phyloP scores from a whole-genome alignment of 2,113 vertebrate genomes.

The Tragelaphus buxtoni region DNA sequence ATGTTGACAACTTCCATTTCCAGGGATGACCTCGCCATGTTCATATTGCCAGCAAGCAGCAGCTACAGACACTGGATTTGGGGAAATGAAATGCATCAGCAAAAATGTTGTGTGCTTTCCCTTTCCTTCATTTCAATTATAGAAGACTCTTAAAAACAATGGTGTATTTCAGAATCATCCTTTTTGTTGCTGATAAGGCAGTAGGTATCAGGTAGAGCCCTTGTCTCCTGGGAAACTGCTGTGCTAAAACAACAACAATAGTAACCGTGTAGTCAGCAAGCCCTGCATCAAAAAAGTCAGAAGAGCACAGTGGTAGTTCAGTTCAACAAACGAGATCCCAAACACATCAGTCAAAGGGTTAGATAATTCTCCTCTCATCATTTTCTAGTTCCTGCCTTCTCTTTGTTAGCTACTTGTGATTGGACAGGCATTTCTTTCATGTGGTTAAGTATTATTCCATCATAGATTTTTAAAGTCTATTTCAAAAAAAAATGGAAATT shows the following conservation, averaged over 20 bases:
- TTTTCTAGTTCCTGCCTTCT: background rate
- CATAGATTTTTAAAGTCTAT: background rate
- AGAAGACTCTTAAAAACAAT: background rate
- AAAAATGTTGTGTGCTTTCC: background rate
- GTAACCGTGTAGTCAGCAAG: background rate
- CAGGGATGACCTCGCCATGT: background rate
- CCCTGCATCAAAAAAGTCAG: background rate
- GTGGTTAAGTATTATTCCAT: background rate
- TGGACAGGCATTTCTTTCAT: background rate
- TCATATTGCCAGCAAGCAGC: background rate
- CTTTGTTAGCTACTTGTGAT: background rate
- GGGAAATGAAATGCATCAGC: background rate
- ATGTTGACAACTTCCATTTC: background rate
- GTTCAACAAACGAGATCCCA: background rate
- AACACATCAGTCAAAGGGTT: background rate
- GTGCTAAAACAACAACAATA: background rate
- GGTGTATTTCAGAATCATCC: background rate
- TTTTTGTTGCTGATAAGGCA: background rate
- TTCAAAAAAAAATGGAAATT: slow-evolving; percentile 36
- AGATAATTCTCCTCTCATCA: background rate
- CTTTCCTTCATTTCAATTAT: background rate
- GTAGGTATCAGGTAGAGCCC: background rate
- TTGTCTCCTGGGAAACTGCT: background rate
- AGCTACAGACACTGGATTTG: background rate
- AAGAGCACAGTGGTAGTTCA: background rate